phyloP scores from a whole-genome alignment of 1,140 invertebrate genomes.

The Caenorhabditis latens region DNA sequence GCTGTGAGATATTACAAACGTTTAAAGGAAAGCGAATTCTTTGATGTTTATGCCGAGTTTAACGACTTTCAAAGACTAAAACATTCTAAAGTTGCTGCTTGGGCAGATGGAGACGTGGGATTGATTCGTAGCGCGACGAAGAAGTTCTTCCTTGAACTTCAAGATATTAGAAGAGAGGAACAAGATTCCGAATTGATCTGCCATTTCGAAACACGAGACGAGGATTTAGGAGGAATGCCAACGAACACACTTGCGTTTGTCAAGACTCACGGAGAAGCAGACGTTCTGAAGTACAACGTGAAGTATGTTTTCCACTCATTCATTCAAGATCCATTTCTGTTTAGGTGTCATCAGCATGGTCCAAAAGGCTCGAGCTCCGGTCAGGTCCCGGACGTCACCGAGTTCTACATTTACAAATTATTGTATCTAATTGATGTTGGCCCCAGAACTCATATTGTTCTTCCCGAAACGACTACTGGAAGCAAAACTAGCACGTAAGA shows the following conservation, averaged over 20 bases:
- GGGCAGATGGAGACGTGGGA: background rate
- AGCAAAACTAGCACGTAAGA: background rate
- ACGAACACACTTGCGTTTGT: background rate
- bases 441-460: background rate
- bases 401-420: background rate
- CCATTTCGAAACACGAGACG: background rate
- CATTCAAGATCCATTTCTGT: background rate
- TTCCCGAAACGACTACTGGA: background rate
- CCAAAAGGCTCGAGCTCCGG: background rate
- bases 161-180: background rate
- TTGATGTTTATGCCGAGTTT: background rate
- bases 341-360: background rate
- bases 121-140: background rate
- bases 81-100: background rate
- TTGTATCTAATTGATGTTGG: background rate
- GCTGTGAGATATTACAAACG: background rate
- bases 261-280: background rate
- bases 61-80: background rate
- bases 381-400: background rate
- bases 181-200: background rate
- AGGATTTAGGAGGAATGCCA: background rate
- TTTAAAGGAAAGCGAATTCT: background rate
- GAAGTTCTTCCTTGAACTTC: background rate
- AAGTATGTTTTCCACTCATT: slow-evolving; percentile 26
- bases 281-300: background rate